These are phyloP conservation scores for Platycercus adscitus DNA, from an alignment of 2,113 vertebrate species.

Conservation along the genomic window DNA sequence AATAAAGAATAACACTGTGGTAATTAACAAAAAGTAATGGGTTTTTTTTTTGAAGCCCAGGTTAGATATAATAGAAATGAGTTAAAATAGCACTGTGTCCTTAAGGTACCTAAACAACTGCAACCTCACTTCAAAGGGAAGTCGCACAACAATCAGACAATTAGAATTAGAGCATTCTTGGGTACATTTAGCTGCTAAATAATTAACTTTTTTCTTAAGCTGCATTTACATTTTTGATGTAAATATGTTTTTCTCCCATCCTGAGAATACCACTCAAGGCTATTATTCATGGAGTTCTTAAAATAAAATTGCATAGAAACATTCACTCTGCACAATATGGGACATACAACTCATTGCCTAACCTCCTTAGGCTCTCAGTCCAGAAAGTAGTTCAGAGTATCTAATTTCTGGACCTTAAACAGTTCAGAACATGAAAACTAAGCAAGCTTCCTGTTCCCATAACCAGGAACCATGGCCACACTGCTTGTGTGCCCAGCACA, in stretches of 20 bases:
- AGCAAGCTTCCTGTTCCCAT: neutral
- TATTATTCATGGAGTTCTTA: neutral
- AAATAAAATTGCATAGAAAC: neutral
- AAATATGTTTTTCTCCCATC: neutral
- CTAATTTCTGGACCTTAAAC: neutral
- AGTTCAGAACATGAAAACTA: neutral
- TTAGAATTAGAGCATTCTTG: neutral
- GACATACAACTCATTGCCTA: neutral
- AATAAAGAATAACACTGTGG: neutral
- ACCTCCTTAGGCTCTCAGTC: neutral
- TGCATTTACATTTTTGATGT: neutral
- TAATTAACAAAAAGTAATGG: neutral
- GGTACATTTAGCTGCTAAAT: neutral
- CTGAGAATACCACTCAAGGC: neutral
- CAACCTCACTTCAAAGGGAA: constrained; percentile 2
- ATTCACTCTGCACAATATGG: neutral
- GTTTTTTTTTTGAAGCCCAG: neutral
- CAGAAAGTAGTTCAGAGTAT: neutral
- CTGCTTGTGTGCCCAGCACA: neutral
- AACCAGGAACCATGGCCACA: neutral
- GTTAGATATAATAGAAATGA: neutral
- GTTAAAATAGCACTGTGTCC: neutral
- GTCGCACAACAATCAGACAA: neutral
- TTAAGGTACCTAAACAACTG: neutral
- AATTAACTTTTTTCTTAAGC: neutral